Evolutionary conservation across 2,113 vertebrate species (phyloP), one percentile per base, ranked within the genome.

Genomic region (Heliornis fulica): DNA sequence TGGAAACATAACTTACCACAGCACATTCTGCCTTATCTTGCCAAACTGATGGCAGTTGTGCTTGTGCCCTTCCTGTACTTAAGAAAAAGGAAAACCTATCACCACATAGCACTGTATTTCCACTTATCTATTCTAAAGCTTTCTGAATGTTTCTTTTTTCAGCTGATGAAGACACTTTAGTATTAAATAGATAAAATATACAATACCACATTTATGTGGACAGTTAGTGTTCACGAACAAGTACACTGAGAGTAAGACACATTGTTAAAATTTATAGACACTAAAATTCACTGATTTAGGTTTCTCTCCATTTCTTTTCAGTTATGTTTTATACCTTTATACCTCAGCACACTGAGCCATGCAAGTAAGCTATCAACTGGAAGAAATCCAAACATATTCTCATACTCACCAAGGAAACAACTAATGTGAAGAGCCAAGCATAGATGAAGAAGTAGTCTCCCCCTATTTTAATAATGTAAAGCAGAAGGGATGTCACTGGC

Each of bases 371-470:
- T 10, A 50, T 17, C 32, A 63, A 46, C 59, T 74, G 56, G 43
- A 94, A 94, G 68, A 94, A 90, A 70, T 29, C 56, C 80, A 89
- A 45, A 11, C 40, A n/a, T 40, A 72, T 46, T 34, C 56, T 91
- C 61, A 74, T 97, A 98, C 99, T 98, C 85, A 99, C 99, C 99
- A 99, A 98, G 96, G 99, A 99, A 83, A 99, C 99, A 65, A 98
- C 97, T 70, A 99, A 97, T 0, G 99, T 99, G 94, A 99, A 99
- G 75, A 99, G 98, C 99, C 99, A 99, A 86, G 99, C 99, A 72
- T 99, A 99, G 97, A 99, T 99, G 98, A 99, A 99, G 96, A 99
- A 99, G 96, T 99, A 99, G 96, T 99, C 99, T 64, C 99, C 99
- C 3, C 99, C 99, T 57, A 99, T 99, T 98, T 99, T 99, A 96